Evolutionary conservation across 2,888 invertebrate species (phyloP), one percentile per base, ranked within the genome.

Genomic region (Phrixothrix hirtus): DNA sequence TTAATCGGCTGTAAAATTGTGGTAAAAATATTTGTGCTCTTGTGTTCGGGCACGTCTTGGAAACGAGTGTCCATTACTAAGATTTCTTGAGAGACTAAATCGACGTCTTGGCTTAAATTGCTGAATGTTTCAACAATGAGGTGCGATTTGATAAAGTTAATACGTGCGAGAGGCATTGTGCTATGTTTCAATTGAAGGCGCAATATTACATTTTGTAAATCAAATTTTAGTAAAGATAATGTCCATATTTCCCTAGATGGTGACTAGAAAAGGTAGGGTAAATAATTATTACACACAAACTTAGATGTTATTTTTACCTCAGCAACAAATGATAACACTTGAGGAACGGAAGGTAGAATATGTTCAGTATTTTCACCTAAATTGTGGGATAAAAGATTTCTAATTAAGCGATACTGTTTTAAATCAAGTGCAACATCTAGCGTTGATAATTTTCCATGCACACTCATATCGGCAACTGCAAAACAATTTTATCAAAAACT

Each of bases 41-140:
- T 81, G 69, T 89, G 86, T 35, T 81, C 83, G 2, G 88, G 85
- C 67, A 83, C 82, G 47, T 73, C 77, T 64, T 81, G 78, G 70
- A 81, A 87, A 36, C 92, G 81, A 9, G 87, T 89, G 75, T 94
- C 94, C 41, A 83, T 83, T 38, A 92, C 83, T 11, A 89, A 76
- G 68, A 94, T 92, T 75, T 93, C 95, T 76, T 91, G 91, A 0
- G 95, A 96, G 0, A 95, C 92, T 12, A 97, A 80, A 74, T 95
- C 95, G 41, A 96, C 84, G 67, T 95, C 95, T 75, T 92, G 93
- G 9, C 92, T 87, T 35, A 89, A 84, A 75, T 96, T 94, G 63
- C 92, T 93, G 71, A 86, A 88, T 2, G 88, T 86, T 72, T 95
- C 95, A 42, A 92, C 84, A 30, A 89, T 87, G 32, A 97, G 79